Evolutionary conservation across 2,797 vertebrate genomes (phyloP).

Genomic region (Diglossa cyanea): DNA sequence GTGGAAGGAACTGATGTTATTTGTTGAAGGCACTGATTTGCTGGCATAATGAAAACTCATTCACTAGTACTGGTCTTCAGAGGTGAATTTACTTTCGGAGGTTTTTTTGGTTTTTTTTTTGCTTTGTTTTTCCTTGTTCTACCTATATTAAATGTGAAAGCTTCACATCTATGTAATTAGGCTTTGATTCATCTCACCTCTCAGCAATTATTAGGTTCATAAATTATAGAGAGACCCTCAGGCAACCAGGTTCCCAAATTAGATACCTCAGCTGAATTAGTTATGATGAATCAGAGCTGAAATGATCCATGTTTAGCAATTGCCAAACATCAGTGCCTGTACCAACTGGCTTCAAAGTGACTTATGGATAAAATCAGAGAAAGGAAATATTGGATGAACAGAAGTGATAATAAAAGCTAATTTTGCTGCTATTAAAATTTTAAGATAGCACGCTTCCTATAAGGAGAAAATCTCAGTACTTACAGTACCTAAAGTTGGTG

Average conservation of each 20-base stretch:
- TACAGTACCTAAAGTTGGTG: neutral
- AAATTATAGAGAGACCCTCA: constrained; percentile 35
- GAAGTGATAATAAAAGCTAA: neutral
- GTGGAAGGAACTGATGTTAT: neutral
- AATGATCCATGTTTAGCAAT: constrained; percentile 9
- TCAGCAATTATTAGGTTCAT: constrained; percentile 25
- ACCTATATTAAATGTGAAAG: neutral
- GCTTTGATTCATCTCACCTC: constrained; percentile 40
- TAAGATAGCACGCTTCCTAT: neutral
- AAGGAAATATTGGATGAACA: neutral
- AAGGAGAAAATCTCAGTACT: neutral
- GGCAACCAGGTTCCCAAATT: constrained; percentile 48
- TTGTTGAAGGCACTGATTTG: neutral
- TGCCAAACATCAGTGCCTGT: neutral
- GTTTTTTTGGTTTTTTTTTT: neutral
- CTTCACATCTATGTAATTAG: constrained; percentile 25
- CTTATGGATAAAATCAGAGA: neutral
- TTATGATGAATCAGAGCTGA: constrained; percentile 42
- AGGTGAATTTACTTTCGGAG: neutral
- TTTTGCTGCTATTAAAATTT: neutral
- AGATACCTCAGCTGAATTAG: constrained; percentile 30
- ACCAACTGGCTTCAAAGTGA: neutral
- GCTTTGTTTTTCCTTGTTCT: neutral
- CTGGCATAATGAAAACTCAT: neutral
- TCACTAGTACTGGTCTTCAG: neutral